Base-by-base conservation (phyloP, 2,113 vertebrate species). In the Percina caprodes region DNA sequence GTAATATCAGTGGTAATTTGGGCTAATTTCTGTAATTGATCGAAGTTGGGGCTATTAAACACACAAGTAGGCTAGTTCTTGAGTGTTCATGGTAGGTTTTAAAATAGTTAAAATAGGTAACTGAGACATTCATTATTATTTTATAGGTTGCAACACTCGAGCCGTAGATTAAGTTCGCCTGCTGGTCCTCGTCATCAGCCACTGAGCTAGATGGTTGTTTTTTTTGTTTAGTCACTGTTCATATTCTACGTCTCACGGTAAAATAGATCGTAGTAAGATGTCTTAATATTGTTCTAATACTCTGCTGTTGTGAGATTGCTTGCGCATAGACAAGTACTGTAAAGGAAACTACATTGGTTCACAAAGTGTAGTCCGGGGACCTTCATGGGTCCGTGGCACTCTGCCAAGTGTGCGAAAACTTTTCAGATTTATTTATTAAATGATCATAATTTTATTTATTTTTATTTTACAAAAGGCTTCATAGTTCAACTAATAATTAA, bases 131-230 rank as follows among this genome's bases (percentile, higher is more conserved):
- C 12, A 69, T 48, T 26, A 46, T 48, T 62, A 18, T 77, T 71
- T 58, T n/a, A 70, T 46, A 26, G 26, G 61, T 49, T 78, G n/a
- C 39, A 60, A 48, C 76, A 33, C 61, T 62, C 10, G 12, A 76
- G 68, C 39, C 48, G 13, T 16, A 15, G 80, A 83, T 74, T 68
- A 72, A 46, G 55, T 68, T 70, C 48, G 19, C 9, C 42, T 46
- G 15, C 16, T 77, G 49, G 35, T 77, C 12, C 59, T 59, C 33
- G 39, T 65, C 49, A 54, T 59, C 30, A 65, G 59, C 9, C 30
- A 9, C 26, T 60, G 3, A 39, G 35, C 8, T 39, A 9, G 12
- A 9, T 46, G 45, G 45, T 70, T 48, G 13, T 6, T 69, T 39
- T 48, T 59, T 33, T 33, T 69, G 42, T 55, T 39, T 21, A 33